These are phyloP conservation scores for Hemistola chrysoprasaria DNA, from an alignment of 2,888 invertebrate species.

Conservation along the genomic window DNA sequence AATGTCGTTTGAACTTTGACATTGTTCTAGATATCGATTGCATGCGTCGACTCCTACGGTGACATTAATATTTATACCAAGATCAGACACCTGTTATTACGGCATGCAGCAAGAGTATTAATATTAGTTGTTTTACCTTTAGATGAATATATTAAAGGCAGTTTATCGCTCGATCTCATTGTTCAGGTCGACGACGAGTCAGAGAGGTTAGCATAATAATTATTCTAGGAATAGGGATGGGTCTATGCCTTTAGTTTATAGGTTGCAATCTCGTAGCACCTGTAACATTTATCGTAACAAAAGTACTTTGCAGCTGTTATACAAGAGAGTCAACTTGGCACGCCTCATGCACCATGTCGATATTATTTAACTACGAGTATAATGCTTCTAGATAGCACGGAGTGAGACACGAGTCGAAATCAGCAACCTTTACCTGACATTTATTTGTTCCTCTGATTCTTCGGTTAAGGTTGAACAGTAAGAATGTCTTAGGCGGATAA, in stretches of 20 bases:
- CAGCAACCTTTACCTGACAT: conserved; percentile 71
- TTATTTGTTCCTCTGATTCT: conserved; percentile 62
- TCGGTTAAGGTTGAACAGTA: conserved; percentile 56
- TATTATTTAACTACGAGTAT: conserved; percentile 18
- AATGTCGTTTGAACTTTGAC: conserved; percentile 15
- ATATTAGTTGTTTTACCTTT: conserved; percentile 10
- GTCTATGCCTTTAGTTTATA: no score
- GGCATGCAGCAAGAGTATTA: conserved; percentile 5
- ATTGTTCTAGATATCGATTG: conserved; percentile 17
- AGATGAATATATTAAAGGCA: conserved; percentile 30
- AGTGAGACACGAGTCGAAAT: conserved; percentile 30
- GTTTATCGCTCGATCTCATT: conserved; percentile 45
- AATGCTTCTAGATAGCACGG: conserved; percentile 20
- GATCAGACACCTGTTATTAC: conserved; percentile 21
- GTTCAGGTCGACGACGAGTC: conserved; percentile 44
- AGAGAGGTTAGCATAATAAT: conserved; percentile 46
- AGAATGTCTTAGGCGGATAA: conserved; percentile 38
- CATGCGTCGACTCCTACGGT: conserved; percentile 18
- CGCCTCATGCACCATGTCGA: not conserved
- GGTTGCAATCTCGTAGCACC: no score
- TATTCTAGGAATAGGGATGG: conserved; percentile 21
- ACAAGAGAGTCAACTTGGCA: no score
- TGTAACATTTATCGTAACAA: no score
- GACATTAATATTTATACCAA: conserved; percentile 22
- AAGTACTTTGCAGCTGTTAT: no score